phyloP scores from a whole-genome alignment of 2,797 vertebrate species.

The Sciurus vulgaris region DNA sequence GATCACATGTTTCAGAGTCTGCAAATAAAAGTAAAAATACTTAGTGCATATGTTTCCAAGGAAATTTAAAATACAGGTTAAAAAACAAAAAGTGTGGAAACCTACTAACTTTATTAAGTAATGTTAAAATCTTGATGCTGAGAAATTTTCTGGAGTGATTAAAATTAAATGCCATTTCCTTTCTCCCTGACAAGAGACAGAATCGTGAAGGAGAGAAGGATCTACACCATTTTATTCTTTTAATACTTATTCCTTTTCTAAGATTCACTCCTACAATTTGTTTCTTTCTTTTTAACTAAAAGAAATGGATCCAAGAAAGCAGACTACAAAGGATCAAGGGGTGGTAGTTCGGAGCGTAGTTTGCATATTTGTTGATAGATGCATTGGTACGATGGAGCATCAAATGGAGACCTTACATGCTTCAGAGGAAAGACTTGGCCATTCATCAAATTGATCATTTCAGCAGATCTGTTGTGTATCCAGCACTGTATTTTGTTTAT shows the following conservation, averaged over 20 bases:
- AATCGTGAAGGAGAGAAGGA: neutral
- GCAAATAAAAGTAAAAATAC: slow-evolving; percentile 35
- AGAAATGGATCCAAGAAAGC: neutral
- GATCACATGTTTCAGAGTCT: neutral
- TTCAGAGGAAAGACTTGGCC: neutral
- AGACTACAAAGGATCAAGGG: neutral
- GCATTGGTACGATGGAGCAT: neutral
- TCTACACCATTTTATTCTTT: neutral
- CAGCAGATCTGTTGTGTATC: neutral
- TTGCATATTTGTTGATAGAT: neutral
- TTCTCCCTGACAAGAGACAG: neutral
- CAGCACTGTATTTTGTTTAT: neutral
- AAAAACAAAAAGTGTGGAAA: slow-evolving; percentile 14
- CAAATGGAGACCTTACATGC: neutral
- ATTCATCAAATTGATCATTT: neutral
- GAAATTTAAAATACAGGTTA: neutral
- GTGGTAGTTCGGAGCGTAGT: no score
- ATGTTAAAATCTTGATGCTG: neutral
- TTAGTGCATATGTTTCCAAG: neutral
- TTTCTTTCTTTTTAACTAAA: neutral
- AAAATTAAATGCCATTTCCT: neutral
- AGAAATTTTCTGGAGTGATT: neutral
- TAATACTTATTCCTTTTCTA: neutral
- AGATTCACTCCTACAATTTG: neutral
- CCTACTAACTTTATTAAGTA: neutral